A percentile compares a stretch with the other conserved stretches of the same genome.
Evolutionary conservation across 2,113 vertebrate genomes (phyloP).

Genomic region (Rostratula benghalensis): DNA sequence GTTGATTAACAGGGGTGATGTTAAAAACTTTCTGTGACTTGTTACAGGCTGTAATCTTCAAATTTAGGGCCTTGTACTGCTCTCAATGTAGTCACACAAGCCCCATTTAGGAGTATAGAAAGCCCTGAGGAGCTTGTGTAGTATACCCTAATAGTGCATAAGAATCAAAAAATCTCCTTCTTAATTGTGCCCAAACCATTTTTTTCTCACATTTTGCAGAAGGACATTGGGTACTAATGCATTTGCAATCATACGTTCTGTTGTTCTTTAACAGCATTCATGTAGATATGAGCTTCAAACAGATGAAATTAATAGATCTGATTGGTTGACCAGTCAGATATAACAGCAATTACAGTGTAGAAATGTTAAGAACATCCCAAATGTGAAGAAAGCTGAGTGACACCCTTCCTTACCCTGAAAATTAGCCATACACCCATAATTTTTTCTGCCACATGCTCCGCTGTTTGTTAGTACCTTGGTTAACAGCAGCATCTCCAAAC

Average conservation of each 20-base stretch:
- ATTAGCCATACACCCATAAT: background rate
- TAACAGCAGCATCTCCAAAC: background rate
- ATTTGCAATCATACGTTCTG: background rate
- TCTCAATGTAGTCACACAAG: background rate
- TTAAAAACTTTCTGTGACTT: conserved; percentile 25
- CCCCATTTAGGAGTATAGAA: background rate
- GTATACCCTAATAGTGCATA: background rate
- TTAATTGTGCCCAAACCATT: background rate
- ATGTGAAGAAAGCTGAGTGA: background rate
- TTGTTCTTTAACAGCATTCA: background rate
- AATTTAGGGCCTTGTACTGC: background rate
- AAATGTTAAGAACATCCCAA: background rate
- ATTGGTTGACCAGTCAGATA: background rate
- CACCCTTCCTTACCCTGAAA: background rate
- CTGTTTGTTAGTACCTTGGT: background rate
- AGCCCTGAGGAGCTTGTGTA: background rate
- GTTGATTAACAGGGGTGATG: background rate
- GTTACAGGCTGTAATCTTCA: conserved; percentile 12
- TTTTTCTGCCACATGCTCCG: background rate
- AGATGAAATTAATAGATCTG: background rate
- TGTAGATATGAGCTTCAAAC: background rate
- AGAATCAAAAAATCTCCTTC: conserved; percentile 1
- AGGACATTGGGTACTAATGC: background rate
- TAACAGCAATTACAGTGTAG: background rate
- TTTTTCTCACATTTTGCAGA: conserved; percentile 5